Evolutionary conservation across 92 coral and sea anemone species (phyloP).

Genomic region (Pocillopora grandis): DNA sequence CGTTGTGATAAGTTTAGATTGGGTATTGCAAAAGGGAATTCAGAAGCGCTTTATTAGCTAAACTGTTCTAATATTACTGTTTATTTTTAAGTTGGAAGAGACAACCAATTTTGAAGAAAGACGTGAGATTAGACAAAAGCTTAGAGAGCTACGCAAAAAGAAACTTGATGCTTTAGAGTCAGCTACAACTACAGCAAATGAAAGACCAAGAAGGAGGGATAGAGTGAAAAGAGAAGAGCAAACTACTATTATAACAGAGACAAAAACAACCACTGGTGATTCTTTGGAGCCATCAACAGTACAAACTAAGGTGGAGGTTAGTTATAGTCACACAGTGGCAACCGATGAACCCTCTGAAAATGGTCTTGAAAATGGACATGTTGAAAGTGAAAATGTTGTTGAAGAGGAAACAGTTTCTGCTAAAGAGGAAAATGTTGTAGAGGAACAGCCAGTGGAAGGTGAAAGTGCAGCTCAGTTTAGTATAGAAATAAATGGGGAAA

Average conservation of each 20-base stretch:
- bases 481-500: conserved; percentile 29
- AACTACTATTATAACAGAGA: conserved; percentile 38
- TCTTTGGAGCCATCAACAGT: conserved; percentile 14
- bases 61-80: not conserved
- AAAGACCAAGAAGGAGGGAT: conserved; percentile 49
- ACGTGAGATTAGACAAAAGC: conserved; percentile 84
- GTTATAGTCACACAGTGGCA: conserved; percentile 8
- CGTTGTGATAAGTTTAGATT: no score
- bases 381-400: conserved; percentile 26
- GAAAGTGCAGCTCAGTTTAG: conserved; percentile 17
- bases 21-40: no score
- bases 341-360: conserved; percentile 50
- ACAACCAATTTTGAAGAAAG: conserved; percentile 86
- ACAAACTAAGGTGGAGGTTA: conserved; percentile 22
- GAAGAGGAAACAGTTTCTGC: conserved; percentile 44
- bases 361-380: conserved; percentile 56
- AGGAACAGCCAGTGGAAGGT: conserved; percentile 28
- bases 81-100: conserved; percentile 76
- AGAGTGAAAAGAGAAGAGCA: conserved; percentile 36
- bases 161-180: conserved; percentile 77
- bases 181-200: conserved; percentile 38
- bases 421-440: conserved; percentile 27
- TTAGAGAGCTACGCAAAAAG: conserved; percentile 82
- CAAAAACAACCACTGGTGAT: conserved; percentile 23
- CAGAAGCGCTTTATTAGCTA: not conserved